Percentiles rank a stretch among this genome's conserved stretches.
phyloP scores from a whole-genome alignment of 2,113 vertebrate genomes.

The Antechinus flavipes region DNA sequence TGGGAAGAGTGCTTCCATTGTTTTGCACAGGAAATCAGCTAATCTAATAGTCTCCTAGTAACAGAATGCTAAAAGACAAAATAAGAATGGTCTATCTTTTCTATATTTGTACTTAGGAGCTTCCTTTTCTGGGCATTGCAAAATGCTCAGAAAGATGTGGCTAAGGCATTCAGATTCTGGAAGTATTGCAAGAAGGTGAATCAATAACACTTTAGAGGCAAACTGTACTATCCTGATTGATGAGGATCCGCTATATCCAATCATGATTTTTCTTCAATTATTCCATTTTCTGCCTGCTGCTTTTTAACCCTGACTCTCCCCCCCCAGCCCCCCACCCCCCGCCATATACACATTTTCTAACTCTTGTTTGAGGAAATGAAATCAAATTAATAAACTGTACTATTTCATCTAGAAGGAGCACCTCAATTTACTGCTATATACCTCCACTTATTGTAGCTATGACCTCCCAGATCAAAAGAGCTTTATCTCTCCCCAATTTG shows the following conservation, averaged over 20 bases:
- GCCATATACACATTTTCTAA: not conserved
- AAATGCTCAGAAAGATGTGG: not conserved
- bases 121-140: not conserved
- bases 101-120: not conserved
- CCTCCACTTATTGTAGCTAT: not conserved
- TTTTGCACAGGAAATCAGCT: conserved; percentile 45
- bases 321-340: too few species aligned
- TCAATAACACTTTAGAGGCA: not conserved
- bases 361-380: not conserved
- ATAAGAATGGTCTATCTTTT: not conserved
- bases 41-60: conserved; percentile 64
- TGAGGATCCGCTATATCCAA: not conserved
- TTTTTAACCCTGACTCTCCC: not conserved
- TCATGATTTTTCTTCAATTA: not conserved
- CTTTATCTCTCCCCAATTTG: not conserved
- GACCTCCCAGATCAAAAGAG: not conserved
- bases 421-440: not conserved
- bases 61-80: conserved; percentile 34
- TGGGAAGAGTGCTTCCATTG: conserved; percentile 37
- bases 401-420: not conserved
- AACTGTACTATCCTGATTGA: not conserved
- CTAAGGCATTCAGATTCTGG: not conserved
- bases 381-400: not conserved
- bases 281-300: not conserved
- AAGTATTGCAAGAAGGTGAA: not conserved